Conservation (phyloP, 2,888 invertebrate genomes). For the Pyrochroa serraticornis region DNA sequence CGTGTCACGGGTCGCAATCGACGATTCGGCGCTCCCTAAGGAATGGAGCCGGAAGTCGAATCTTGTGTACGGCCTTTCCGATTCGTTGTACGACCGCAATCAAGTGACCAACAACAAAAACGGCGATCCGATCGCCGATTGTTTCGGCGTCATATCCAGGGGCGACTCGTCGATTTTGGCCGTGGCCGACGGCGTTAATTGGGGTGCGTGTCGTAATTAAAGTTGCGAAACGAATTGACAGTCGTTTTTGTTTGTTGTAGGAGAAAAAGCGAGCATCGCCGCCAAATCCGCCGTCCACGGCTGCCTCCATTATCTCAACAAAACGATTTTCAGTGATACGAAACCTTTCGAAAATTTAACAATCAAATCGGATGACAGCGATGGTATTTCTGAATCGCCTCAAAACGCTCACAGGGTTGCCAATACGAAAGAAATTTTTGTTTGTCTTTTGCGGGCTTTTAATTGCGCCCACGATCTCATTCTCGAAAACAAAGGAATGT, state of each 20-base stretch:
- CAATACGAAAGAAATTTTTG: conserved; percentile 75
- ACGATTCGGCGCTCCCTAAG: conserved; percentile 48
- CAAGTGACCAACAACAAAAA: conserved; percentile 72
- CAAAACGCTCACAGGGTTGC: conserved; percentile 43
- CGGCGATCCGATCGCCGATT: conserved; percentile 88
- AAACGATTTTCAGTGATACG: conserved; percentile 64
- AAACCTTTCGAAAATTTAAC: conserved; percentile 53
- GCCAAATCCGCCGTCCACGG: conserved; percentile 88
- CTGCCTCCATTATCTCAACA: conserved; percentile 81
- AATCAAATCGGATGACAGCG: conserved; percentile 43
- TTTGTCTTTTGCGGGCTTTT: conserved; percentile 77
- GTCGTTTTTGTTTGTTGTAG: conserved; percentile 44
- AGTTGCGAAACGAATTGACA: neutral
- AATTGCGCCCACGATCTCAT: conserved; percentile 86
- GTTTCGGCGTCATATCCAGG: conserved; percentile 76
- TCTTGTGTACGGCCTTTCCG: conserved; percentile 71
- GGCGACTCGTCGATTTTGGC: conserved; percentile 79
- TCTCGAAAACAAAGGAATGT: conserved; percentile 78
- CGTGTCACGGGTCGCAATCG: conserved; percentile 18
- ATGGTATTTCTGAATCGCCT: conserved; percentile 8
- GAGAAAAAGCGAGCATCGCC: conserved; percentile 80
- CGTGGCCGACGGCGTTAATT: conserved; percentile 89
- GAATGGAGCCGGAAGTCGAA: conserved; percentile 67
- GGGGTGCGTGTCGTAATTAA: conserved; percentile 64
- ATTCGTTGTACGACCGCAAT: conserved; percentile 83